Conservation (phyloP, 64 coral and sea anemone species). For the Trachythela sp. region DNA sequence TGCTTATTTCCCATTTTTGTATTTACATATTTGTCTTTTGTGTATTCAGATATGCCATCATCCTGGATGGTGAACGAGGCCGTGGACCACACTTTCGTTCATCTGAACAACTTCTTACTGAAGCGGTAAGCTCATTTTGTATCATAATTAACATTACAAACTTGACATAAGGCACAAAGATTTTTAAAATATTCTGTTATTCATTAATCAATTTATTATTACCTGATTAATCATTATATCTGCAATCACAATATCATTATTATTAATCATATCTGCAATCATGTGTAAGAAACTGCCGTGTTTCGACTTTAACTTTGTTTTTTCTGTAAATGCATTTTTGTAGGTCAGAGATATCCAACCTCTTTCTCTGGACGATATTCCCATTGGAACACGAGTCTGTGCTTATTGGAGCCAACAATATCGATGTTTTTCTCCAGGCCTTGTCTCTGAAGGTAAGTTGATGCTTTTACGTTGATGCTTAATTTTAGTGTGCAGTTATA, state of each 20-base stretch:
- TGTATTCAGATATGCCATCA: conserved; percentile 69
- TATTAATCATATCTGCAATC: too few species aligned
- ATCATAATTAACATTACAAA: too few species aligned
- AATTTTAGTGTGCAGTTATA: too few species aligned
- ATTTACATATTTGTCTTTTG: background rate
- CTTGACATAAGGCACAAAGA: too few species aligned
- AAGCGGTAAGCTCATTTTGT: conserved; percentile 64
- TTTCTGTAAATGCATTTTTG: background rate
- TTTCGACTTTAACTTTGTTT: too few species aligned
- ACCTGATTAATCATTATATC: too few species aligned
- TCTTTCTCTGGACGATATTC: conserved; percentile 37
- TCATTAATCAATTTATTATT: too few species aligned
- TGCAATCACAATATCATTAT: too few species aligned
- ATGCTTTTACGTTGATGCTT: background rate
- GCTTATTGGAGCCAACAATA: conserved; percentile 99
- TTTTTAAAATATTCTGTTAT: too few species aligned
- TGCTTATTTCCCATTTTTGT: too few species aligned
- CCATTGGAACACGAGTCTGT: conserved; percentile 90
- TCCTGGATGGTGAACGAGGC: conserved; percentile 84
- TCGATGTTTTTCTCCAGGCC: conserved; percentile 89
- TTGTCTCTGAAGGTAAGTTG: conserved; percentile 74
- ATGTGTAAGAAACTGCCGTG: too few species aligned
- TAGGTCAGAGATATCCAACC: conserved; percentile 93
- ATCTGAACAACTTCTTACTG: conserved; percentile 79
- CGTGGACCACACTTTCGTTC: conserved; percentile 75